Conservation (phyloP, 2,888 invertebrate genomes). For the Neria commutata region DNA sequence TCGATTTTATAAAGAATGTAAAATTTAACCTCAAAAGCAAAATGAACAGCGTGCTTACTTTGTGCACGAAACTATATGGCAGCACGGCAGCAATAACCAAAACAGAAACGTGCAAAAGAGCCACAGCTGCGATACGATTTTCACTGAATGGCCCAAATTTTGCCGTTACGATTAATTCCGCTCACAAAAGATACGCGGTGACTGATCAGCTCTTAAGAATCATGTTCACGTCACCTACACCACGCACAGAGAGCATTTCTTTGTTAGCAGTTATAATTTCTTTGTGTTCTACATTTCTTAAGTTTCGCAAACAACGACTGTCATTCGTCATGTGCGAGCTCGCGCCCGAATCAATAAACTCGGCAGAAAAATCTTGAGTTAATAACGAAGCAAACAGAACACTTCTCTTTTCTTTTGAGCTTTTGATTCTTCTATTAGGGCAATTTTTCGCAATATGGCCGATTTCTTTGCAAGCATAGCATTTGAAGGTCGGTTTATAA, state of each 20-base stretch:
- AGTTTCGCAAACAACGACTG: constrained; percentile 8
- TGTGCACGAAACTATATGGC: no score
- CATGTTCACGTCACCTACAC: constrained; percentile 21
- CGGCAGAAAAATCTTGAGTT: constrained; percentile 17
- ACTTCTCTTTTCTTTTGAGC: no score
- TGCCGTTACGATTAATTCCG: no score
- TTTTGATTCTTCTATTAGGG: constrained; percentile 19
- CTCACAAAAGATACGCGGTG: no score
- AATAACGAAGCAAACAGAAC: constrained; percentile 22
- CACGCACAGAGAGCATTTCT: constrained; percentile 16
- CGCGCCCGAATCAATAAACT: constrained; percentile 25
- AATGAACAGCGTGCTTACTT: no score
- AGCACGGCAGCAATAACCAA: no score
- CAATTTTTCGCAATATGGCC: constrained; percentile 25
- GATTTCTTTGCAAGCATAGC: constrained; percentile 21
- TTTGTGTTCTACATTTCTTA: constrained; percentile 10
- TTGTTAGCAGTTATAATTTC: constrained; percentile 25
- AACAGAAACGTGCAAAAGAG: no score
- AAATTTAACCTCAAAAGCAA: no score
- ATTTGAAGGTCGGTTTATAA: no score
- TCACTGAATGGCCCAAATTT: no score
- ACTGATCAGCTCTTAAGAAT: neutral
- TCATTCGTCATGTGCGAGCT: constrained; percentile 22
- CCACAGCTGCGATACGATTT: no score
- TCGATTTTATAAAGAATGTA: no score